Evolutionary conservation across 2,797 vertebrate genomes (phyloP), one percentile per base, ranked within the genome.

Genomic region (Falco rusticolus): DNA sequence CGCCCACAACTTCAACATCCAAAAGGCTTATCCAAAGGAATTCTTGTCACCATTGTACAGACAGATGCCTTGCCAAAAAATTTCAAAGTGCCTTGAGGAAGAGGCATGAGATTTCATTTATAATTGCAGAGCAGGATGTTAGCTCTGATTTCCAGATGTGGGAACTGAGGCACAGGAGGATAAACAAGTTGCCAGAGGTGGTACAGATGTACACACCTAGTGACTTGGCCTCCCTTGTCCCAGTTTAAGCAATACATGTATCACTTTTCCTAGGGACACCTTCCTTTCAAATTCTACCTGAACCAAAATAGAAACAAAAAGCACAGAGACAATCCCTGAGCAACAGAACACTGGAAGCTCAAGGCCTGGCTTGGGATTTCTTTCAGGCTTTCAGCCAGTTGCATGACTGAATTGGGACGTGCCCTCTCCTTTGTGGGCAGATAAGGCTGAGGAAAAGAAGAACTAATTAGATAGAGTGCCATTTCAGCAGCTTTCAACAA

Each of bases 301-400:
- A 81, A 87, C 31, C 24, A 84, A 90, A 95, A 96, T 8, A 94
- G 77, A 76, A 87, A 83, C 45, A 84, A 84, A 84, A 90, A 86
- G 13, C 34, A 74, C 1, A 64, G 50, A 92, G 51, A 45, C 37
- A 89, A 48, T 68, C 26, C 83, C 61, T 53, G 77, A 94, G 60
- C 78, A 93, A 83, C 20, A 50, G 74, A 87, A 75, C 25, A 92
- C 16, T 34, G 25, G 33, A 94, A 66, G 68, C 70, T 70, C 48
- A 83, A 79, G 29, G 56, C 41, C 90, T 2, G 0, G 66, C 48
- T 11, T 82, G 77, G 57, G 53, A 89, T 82, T 29, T 77, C 37
- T 78, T 81, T 76, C 59, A 86, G 66, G 54, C 51, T 91, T 96
- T 86, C 83, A 89, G 90, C 26, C 81, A 89, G 43, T 4, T 53